Base-by-base conservation (phyloP, 2,888 invertebrate species). In the Meta bourneti region DNA sequence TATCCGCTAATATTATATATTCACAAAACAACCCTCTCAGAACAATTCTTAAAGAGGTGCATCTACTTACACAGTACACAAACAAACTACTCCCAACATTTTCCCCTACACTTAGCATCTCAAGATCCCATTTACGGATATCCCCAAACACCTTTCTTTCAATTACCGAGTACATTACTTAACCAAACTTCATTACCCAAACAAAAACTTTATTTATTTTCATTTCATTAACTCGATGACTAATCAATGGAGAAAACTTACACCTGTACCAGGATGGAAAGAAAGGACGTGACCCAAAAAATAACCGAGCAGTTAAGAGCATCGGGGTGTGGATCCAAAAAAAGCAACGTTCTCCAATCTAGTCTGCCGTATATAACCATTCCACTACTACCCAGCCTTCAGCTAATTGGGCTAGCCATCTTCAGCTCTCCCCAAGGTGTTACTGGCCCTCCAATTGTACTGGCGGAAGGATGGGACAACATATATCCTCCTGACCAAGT, bases 321-420 rank as follows among this genome's bases (percentile, higher is more conserved):
- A 78, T 52, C 69, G n/a, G 51, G 49, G 69, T 34, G n/a, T n/a
- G 81, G 19, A 71, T 34, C 72, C 51, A 69, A 71, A 71, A 87
- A 72, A 52, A 34, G 81, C 48, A 74, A 54, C 74, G 34, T 69
- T 34, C 71, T 74, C 75, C 61, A 86, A 69, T 86, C 85, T 52
- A 70, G 19, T 70, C 70, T 20, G 13, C 69, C 51, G 74, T 81
- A 81, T 88, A 88, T 88, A 75, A 81, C 72, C 54, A 74, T 81
- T 75, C 19, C 51, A 49, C 8, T 61, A 81, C 72, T 74, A 75
- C 75, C 16, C 13, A n/a, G 81, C 81, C 81, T 72, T 69, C 69
- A 74, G 75, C 81, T 88, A 88, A 88, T 88, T 88, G 88, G 88
- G 75, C 74, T 61, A 80, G 88, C 88, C 88, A 54, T 88, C 81